These are phyloP conservation scores for Pica pica DNA, from an alignment of 2,113 vertebrate genomes.

Conservation along the genomic window DNA sequence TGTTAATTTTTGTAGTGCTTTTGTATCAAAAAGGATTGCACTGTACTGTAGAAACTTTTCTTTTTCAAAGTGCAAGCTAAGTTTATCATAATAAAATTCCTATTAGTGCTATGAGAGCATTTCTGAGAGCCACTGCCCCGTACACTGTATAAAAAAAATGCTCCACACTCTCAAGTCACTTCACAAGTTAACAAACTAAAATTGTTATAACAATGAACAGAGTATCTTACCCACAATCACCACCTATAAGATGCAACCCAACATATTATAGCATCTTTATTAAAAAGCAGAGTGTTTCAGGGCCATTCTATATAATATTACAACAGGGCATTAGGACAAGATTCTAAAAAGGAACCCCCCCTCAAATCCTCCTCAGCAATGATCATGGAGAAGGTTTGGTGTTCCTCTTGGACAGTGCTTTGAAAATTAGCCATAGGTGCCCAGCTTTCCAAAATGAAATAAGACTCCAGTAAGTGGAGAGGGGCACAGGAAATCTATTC, in stretches of 20 bases:
- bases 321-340: background rate
- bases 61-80: background rate
- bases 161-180: background rate
- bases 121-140: background rate
- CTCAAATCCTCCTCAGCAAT: background rate
- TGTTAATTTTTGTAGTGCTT: background rate
- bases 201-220: background rate
- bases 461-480: slow-evolving; percentile 12
- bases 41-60: background rate
- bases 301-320: background rate
- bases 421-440: slow-evolving; percentile 29
- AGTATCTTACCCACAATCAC: background rate
- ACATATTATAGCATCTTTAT: background rate
- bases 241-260: background rate
- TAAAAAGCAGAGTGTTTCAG: background rate
- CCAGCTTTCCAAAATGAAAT: slow-evolving; percentile 49
- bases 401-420: background rate
- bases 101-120: background rate
- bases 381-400: background rate
- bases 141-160: background rate
- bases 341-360: background rate
- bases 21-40: background rate
- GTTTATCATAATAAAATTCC: background rate
- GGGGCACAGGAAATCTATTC: slow-evolving; percentile 19
- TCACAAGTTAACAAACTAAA: background rate